These are phyloP conservation scores for Lepidiolamprologus cunningtoni DNA, from an alignment of 2,113 vertebrate species.

Conservation along the genomic window DNA sequence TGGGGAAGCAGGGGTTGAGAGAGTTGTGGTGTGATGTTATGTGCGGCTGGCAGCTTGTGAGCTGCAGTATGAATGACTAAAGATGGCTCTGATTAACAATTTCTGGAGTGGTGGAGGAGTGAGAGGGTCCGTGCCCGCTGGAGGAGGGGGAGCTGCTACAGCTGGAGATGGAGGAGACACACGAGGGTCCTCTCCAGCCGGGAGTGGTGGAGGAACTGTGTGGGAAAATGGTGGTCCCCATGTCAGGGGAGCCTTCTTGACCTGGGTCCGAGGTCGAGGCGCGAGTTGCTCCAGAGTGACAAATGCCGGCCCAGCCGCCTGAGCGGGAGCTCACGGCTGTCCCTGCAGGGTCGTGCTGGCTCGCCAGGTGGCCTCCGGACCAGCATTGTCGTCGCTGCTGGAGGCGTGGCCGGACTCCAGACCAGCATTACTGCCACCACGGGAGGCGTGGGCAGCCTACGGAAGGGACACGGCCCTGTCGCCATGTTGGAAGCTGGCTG, in stretches of 20 bases:
- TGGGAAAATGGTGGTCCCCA: fast-evolving
- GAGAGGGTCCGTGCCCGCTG: background rate
- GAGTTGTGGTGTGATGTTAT: background rate
- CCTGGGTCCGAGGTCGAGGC: background rate
- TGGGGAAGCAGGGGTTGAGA: background rate
- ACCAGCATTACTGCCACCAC: fast-evolving
- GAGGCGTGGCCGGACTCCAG: background rate
- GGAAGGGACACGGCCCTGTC: background rate
- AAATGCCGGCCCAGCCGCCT: background rate
- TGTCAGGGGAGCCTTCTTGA: background rate
- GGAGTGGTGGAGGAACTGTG: background rate
- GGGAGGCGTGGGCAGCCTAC: fast-evolving
- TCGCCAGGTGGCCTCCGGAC: fast-evolving
- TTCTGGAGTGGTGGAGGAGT: background rate
- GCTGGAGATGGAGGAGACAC: background rate
- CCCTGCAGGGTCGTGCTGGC: fast-evolving
- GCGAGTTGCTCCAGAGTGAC: background rate
- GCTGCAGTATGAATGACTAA: fast-evolving
- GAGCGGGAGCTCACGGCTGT: background rate
- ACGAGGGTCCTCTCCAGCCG: background rate
- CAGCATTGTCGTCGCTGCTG: background rate
- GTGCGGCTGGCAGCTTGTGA: background rate
- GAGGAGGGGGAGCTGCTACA: background rate
- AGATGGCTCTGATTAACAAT: fast-evolving
- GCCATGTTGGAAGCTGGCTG: background rate